These are phyloP conservation scores for Drosophila nigritarsus DNA, from an alignment of 2,888 invertebrate genomes.

Conservation along the genomic window DNA sequence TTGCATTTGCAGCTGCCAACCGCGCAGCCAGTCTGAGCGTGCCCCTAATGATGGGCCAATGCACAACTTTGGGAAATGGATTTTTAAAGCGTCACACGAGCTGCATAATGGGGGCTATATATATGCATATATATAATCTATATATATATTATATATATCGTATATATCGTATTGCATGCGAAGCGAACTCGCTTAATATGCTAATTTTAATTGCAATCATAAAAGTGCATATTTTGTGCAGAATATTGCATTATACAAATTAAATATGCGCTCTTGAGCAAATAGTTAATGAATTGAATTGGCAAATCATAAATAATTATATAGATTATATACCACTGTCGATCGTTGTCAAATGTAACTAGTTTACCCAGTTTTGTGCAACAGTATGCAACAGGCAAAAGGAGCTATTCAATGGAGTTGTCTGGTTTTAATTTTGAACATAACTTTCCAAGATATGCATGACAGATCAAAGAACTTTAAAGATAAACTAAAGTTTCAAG, in stretches of 20 bases:
- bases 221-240: neutral
- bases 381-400: no score
- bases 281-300: neutral
- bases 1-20: slow-evolving; percentile 21
- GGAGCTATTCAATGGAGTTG: neutral
- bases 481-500: neutral
- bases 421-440: neutral
- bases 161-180: neutral
- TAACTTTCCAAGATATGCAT: no score
- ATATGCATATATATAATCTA: neutral
- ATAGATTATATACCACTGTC: neutral
- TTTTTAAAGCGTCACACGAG: slow-evolving; percentile 51
- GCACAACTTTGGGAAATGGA: slow-evolving; percentile 46
- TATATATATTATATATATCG: neutral
- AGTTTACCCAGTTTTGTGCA: neutral
- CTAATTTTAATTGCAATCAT: slow-evolving; percentile 12
- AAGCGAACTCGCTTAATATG: slow-evolving; percentile 4
- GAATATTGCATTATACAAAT: slow-evolving; percentile 5
- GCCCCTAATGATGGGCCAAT: slow-evolving; percentile 17
- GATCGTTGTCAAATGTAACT: neutral
- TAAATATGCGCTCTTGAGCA: neutral
- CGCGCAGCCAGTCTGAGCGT: slow-evolving; percentile 12
- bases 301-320: neutral
- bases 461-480: neutral
- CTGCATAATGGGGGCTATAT: slow-evolving; percentile 9